Base-by-base conservation (phyloP, 2,113 vertebrate species). In the Semicossyphus pulcher region DNA sequence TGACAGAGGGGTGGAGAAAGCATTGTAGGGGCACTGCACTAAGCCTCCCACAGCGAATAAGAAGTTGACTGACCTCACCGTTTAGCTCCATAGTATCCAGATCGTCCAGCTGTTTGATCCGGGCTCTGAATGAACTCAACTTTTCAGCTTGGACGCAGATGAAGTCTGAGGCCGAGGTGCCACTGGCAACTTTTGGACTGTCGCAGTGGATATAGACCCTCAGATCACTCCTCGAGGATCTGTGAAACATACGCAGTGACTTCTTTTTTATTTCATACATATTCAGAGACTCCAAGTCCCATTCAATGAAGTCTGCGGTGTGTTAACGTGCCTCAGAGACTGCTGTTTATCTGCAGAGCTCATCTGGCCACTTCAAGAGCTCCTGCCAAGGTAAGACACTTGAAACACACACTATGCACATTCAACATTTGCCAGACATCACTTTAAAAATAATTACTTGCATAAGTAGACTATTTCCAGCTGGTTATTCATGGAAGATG, bases 1-100 rank as follows among this genome's bases (percentile, higher is more conserved):
- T 90, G 82, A 86, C 87, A 81, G 60, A 65, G 88, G 90, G 86
- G 88, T 80, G 82, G 89, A 62, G 81, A 79, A 79, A 87, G 83
- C 62, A 63, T 72, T 73, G 81, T 67, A 72, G 85, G 82, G 90
- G 88, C 88, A 80, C 21, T 68, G 71, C 71, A 60, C 67, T 71
- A 31, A 34, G 73, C 67, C 72, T 73, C 72, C 48, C 61, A 57
- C 39, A 64, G 66, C 89, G 89, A 91, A 93, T 93, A 91, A 91
- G 88, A 92, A 49, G 34, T 75, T 52, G 54, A 66, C 76, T 80
- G 80, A 86, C 79, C 72, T 78, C 63, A 42, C 31, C 31, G 15
- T 68, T 79, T 72, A 53, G 70, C 77, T 45, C 53, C 56, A 34
- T 23, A 54, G 66, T 73, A 71, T 73, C 72, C 76, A 77, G 44